Evolutionary conservation across 1,140 invertebrate species (phyloP).

Genomic region (Aethina tumida): DNA sequence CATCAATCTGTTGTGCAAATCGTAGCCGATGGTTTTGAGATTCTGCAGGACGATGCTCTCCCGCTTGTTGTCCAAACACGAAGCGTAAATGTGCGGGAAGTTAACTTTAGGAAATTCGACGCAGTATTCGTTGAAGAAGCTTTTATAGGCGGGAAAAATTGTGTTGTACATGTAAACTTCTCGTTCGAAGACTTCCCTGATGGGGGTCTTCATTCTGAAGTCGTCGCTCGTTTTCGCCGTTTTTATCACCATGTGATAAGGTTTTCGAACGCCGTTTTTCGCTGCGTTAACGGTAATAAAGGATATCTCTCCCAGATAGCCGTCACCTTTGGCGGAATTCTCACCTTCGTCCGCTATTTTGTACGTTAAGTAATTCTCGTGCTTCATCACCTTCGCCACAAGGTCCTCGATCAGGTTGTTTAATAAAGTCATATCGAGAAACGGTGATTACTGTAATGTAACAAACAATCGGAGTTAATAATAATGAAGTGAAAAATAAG

Average conservation of each 20-base stretch:
- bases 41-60: conserved; percentile 47
- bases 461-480: neutral
- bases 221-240: conserved; percentile 19
- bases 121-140: conserved; percentile 13
- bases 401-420: neutral
- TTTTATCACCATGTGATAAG: conserved; percentile 22
- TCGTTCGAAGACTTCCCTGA: conserved; percentile 15
- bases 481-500: too few relatives aligned
- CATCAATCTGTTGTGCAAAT: conserved; percentile 38
- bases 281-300: conserved; percentile 17
- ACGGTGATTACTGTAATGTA: neutral
- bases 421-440: conserved; percentile 1
- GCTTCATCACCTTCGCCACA: conserved; percentile 14
- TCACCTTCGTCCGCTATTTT: conserved; percentile 18
- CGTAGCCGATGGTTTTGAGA: conserved; percentile 36
- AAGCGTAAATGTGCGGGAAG: conserved; percentile 34
- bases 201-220: conserved; percentile 15
- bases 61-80: conserved; percentile 29
- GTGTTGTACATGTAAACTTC: conserved; percentile 23
- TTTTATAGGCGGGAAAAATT: conserved; percentile 16
- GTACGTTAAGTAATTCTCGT: conserved; percentile 13
- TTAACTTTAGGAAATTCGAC: conserved; percentile 18
- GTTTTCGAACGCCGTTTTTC: conserved; percentile 11
- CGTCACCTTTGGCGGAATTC: conserved; percentile 20
- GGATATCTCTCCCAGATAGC: conserved; percentile 25